Percentiles rank a stretch among this genome's conserved stretches.
These are phyloP conservation scores for Trissolcus brochymenae DNA, from an alignment of 2,888 invertebrate species.

Conservation along the genomic window DNA sequence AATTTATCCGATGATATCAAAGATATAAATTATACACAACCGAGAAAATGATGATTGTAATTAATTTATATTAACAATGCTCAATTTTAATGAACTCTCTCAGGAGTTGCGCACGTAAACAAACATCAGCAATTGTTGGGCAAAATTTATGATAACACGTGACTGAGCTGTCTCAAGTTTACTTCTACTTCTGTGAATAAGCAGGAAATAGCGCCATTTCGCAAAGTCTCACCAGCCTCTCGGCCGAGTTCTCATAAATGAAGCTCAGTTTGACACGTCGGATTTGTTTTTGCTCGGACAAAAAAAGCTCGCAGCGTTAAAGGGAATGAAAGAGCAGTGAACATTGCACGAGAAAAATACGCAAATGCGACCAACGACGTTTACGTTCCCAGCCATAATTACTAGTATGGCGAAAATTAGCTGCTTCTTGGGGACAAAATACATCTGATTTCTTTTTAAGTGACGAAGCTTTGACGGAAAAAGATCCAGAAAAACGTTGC, in stretches of 20 bases:
- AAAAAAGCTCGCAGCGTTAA: constrained; percentile 31
- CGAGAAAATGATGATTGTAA: not conserved
- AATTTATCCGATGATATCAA: no score
- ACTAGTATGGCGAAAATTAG: constrained; percentile 1
- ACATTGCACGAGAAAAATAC: constrained; percentile 24
- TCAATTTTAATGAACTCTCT: constrained; percentile 12
- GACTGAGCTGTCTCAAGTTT: constrained; percentile 28
- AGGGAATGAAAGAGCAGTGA: constrained; percentile 20
- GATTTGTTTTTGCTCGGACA: constrained; percentile 39
- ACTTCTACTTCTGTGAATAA: constrained; percentile 18
- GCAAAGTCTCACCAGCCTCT: constrained; percentile 11
- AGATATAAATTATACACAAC: no score
- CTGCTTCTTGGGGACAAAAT: not conserved
- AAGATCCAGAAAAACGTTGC: no score
- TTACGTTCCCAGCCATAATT: constrained; percentile 12
- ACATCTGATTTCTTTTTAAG: no score
- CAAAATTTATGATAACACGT: constrained; percentile 26
- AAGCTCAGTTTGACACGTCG: constrained; percentile 45
- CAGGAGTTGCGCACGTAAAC: not conserved
- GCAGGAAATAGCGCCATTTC: constrained; percentile 11
- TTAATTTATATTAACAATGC: constrained; percentile 30
- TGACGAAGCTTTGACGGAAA: no score
- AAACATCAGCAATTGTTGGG: constrained; percentile 6
- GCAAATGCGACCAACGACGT: constrained; percentile 24
- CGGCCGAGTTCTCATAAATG: constrained; percentile 41